phyloP scores from a whole-genome alignment of 1,140 invertebrate genomes.

The Eufriesea mexicana region DNA sequence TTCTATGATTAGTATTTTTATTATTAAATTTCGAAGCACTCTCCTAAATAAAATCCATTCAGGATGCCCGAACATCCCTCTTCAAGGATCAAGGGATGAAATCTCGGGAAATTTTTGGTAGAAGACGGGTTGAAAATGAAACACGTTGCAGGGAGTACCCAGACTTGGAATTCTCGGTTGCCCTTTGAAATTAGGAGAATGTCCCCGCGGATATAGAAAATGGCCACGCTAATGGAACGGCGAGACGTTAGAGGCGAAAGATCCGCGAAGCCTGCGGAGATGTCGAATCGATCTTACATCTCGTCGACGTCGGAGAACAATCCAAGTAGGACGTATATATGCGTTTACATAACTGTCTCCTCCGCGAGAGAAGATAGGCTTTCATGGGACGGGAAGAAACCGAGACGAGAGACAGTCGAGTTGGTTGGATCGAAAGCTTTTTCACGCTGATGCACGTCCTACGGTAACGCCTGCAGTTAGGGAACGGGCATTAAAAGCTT shows the following conservation, averaged over 20 bases:
- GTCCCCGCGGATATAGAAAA: neutral
- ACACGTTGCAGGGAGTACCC: too few species aligned
- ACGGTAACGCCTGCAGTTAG: neutral
- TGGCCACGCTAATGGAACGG: neutral
- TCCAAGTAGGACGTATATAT: conserved; percentile 24
- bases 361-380: conserved; percentile 11
- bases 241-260: neutral
- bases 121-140: too few species aligned
- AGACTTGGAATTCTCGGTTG: neutral
- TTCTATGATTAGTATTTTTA: too few species aligned
- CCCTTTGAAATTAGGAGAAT: neutral
- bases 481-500: conserved; percentile 4
- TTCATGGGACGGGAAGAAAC: conserved; percentile 9
- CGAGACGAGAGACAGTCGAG: neutral
- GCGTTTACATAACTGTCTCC: conserved; percentile 38
- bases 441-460: conserved; percentile 41
- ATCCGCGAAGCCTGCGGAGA: neutral
- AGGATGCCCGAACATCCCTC: too few species aligned
- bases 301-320: conserved; percentile 19
- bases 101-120: too few species aligned
- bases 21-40: too few species aligned
- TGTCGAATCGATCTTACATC: conserved; percentile 32
- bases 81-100: too few species aligned
- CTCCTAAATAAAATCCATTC: too few species aligned
- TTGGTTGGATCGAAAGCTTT: conserved; percentile 39